Base-by-base conservation (phyloP, 2,113 vertebrate species). In the Gila orcuttii region DNA sequence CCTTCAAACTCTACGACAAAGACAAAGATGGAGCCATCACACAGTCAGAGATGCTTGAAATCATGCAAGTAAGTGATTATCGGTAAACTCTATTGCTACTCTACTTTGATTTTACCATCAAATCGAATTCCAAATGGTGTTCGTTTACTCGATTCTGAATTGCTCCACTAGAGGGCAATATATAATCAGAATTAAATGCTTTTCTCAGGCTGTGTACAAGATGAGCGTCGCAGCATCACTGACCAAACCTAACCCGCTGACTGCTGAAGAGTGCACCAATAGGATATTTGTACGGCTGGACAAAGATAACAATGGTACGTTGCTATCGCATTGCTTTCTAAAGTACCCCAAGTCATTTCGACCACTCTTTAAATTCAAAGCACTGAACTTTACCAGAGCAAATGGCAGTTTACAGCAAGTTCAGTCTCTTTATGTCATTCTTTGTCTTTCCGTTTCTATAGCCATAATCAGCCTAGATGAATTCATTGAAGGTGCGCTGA, bases 391-490 rank as follows among this genome's bases (percentile, higher is more conserved):
- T 9, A 33, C 15, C 2, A 39, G 66, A 3, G 31, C 33, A 68
- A 36, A 21, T 21, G 1, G 8, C 1, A 21, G 8, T 39, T 71
- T 39, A 68, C 64, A 71, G 68, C 39, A 57, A 69, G 31, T 39
- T 28, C 28, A 28, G 28, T 28, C 28, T 28, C 28, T 28, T 28
- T 62, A 13, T 68, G 28, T 33, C 28, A 33, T 42, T 55, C 15
- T 55, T 21, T 77, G 31, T 77, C 45, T 42, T 33, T 55, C 15
- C 3, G 1, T 55, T 28, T 77, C 75, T 77, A 50, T 36, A 94
- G 95, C 94, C 0, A 15, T 94, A 79, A 95, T 95, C 92, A 94
- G 90, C 89, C 91, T 94, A 87, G 92, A 94, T 69, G 94, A 95
- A 89, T 95, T 95, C 88, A 93, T 93, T 31, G 91, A 93, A 50